Conservation (phyloP, 2,113 vertebrate species). For the Nasalis larvatus region DNA sequence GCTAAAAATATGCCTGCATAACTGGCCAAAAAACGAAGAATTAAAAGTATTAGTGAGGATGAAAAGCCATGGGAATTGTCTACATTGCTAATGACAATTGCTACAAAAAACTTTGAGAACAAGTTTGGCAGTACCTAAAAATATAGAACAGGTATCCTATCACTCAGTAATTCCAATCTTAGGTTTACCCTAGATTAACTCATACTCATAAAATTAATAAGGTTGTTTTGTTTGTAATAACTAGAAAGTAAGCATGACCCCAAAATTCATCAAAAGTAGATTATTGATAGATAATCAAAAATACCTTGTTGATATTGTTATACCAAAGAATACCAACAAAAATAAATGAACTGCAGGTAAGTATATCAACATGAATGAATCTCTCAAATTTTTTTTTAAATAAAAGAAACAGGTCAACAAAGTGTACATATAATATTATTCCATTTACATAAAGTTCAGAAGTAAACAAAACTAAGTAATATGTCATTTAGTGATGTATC, state of each 20-base stretch:
- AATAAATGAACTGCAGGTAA: neutral
- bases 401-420: neutral
- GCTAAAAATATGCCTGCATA: neutral
- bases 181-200: neutral
- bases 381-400: neutral
- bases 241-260: neutral
- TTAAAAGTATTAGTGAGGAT: neutral
- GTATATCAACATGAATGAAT: neutral
- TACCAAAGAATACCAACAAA: neutral
- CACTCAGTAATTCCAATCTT: neutral
- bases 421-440: neutral
- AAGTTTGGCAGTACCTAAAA: neutral
- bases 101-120: neutral
- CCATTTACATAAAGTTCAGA: neutral
- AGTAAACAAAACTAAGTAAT: neutral
- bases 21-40: neutral
- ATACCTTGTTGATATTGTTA: neutral
- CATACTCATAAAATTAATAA: neutral
- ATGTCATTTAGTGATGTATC: neutral
- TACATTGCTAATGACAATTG: neutral
- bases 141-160: neutral
- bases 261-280: neutral
- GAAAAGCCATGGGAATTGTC: neutral
- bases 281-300: neutral
- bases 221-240: neutral